phyloP scores from a whole-genome alignment of 2,888 invertebrate genomes.

The Brassicogethes aeneus region DNA sequence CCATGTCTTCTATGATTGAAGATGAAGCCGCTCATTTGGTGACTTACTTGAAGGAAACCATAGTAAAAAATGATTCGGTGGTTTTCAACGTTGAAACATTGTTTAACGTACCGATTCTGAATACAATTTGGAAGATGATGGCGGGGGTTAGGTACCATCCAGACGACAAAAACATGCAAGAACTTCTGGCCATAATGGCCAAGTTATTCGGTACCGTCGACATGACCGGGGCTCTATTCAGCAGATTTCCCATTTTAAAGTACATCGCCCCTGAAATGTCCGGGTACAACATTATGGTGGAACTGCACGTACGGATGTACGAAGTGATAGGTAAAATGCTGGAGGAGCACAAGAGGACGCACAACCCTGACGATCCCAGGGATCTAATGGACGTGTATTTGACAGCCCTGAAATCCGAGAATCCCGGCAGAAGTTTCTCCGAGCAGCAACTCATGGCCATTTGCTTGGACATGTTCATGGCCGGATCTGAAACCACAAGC shows the following conservation, averaged over 20 bases:
- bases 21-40: conserved; percentile 61
- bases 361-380: conserved; percentile 52
- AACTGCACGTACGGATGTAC: conserved; percentile 64
- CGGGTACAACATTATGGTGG: conserved; percentile 65
- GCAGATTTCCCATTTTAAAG: conserved; percentile 56
- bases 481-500: conserved; percentile 78
- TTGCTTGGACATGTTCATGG: conserved; percentile 80
- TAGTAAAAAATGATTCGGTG: conserved; percentile 41
- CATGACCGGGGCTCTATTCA: conserved; percentile 73
- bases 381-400: conserved; percentile 80
- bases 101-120: conserved; percentile 68
- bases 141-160: conserved; percentile 65
- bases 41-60: conserved; percentile 42
- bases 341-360: conserved; percentile 57
- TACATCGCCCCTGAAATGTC: conserved; percentile 65
- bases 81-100: conserved; percentile 60
- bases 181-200: conserved; percentile 58
- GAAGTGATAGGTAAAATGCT: conserved; percentile 63
- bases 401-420: conserved; percentile 53
- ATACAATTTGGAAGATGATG: conserved; percentile 78
- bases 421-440: conserved; percentile 44
- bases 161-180: conserved; percentile 58
- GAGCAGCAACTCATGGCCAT: conserved; percentile 71
- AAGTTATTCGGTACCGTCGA: conserved; percentile 66
- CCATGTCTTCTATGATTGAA: conserved; percentile 64